Conservation (phyloP, 2,797 vertebrate genomes). For the Scyliorhinus canicula region DNA sequence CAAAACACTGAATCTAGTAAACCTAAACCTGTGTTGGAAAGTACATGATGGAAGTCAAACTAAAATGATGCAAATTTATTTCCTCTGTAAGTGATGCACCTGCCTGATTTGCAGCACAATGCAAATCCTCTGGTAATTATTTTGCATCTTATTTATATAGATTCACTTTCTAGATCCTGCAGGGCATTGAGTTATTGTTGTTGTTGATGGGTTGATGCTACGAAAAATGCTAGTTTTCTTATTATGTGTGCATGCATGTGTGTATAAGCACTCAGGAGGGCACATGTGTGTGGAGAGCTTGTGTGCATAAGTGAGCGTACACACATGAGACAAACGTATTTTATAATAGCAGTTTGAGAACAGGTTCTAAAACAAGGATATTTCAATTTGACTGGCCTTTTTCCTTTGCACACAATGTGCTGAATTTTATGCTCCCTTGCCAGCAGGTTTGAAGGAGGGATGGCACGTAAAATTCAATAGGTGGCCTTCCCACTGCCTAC, state of each 20-base stretch:
- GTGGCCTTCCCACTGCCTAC: neutral
- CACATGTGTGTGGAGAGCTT: neutral
- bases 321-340: neutral
- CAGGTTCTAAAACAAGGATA: neutral
- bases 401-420: neutral
- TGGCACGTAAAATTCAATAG: neutral
- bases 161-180: neutral
- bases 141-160: constrained; percentile 26
- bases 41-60: neutral
- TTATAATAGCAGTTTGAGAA: neutral
- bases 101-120: neutral
- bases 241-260: neutral
- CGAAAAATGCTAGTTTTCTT: neutral
- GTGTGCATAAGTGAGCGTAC: neutral
- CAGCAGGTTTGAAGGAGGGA: neutral
- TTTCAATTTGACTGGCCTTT: neutral
- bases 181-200: neutral
- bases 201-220: neutral
- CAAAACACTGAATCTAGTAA: neutral
- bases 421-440: neutral
- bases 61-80: constrained; percentile 18
- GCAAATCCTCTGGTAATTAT: neutral
- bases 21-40: neutral
- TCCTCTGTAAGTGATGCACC: neutral
- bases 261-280: too few relatives aligned